phyloP scores from a whole-genome alignment of 2,888 invertebrate species.

The Ornithoptera alexandrae region DNA sequence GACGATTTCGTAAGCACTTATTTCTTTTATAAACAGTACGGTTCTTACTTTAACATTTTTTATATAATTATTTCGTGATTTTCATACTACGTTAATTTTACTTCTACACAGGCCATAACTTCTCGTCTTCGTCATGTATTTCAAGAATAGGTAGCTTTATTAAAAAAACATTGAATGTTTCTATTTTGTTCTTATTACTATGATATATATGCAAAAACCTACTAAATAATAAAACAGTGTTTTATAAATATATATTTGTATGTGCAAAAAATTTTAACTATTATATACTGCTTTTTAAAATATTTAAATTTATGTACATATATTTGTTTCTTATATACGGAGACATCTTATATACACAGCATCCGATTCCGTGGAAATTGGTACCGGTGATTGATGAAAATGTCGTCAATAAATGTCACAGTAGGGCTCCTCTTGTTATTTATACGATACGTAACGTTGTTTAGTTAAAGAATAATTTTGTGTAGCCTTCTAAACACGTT shows the following conservation, averaged over 20 bases:
- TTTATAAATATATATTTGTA: no score
- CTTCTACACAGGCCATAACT: no score
- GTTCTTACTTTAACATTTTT: background rate
- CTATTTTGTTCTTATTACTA: background rate
- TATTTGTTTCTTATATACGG: background rate
- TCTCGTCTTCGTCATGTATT: no score
- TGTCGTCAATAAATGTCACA: constrained; percentile 21
- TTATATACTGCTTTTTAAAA: background rate
- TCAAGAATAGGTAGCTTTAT: no score
- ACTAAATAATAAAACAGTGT: background rate
- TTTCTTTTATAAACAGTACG: background rate
- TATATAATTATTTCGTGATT: background rate
- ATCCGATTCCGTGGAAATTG: constrained; percentile 75
- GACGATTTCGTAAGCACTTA: background rate
- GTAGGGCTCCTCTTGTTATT: background rate
- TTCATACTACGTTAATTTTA: background rate
- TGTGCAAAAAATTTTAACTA: no score
- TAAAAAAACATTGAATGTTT: no score
- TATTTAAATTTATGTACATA: background rate
- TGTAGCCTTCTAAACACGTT: background rate
- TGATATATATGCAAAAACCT: background rate
- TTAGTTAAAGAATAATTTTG: background rate
- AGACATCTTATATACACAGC: constrained; percentile 22
- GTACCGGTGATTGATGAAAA: constrained; percentile 40
- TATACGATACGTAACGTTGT: background rate